A percentile compares a stretch with the other conserved stretches of the same genome.
These are phyloP conservation scores for Spinus olivaceus DNA, from an alignment of 2,797 vertebrate genomes.

Conservation along the genomic window DNA sequence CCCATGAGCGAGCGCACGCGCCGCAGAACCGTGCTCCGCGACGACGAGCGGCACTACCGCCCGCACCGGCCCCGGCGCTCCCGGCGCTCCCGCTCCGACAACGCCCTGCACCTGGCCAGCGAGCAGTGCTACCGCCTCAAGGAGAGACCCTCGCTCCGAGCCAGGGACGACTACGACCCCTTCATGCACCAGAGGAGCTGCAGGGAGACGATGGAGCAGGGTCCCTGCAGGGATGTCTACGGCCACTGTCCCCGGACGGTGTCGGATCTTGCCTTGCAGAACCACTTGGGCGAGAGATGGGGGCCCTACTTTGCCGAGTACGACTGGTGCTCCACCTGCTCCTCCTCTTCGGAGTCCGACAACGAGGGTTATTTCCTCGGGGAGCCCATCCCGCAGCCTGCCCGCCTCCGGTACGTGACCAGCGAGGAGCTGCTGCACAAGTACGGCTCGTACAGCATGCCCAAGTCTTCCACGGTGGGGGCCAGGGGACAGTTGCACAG, in stretches of 20 bases:
- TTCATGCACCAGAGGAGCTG: constrained; percentile 84
- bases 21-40: constrained; percentile 77
- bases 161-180: constrained; percentile 90
- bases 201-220: constrained; percentile 81
- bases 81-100: constrained; percentile 92
- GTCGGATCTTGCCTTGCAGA: constrained; percentile 94
- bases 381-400: constrained; percentile 91
- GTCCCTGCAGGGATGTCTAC: constrained; percentile 82
- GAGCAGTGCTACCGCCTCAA: constrained; percentile 83
- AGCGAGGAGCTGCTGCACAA: constrained; percentile 94
- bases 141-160: constrained; percentile 82
- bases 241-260: constrained; percentile 93
- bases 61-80: constrained; percentile 87
- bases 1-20: constrained; percentile 89
- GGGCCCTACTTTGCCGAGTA: constrained; percentile 89
- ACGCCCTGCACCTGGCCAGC: constrained; percentile 90
- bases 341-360: constrained; percentile 96
- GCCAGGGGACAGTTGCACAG: constrained; percentile 88
- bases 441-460: constrained; percentile 83
- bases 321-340: constrained; percentile 98
- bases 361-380: constrained; percentile 98
- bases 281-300: constrained; percentile 84
- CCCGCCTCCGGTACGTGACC: constrained; percentile 91
- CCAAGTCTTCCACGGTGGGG: constrained; percentile 78
- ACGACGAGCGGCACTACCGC: constrained; percentile 83